Evolutionary conservation across 2,113 vertebrate genomes (phyloP).

Genomic region (Eretmochelys imbricata): DNA sequence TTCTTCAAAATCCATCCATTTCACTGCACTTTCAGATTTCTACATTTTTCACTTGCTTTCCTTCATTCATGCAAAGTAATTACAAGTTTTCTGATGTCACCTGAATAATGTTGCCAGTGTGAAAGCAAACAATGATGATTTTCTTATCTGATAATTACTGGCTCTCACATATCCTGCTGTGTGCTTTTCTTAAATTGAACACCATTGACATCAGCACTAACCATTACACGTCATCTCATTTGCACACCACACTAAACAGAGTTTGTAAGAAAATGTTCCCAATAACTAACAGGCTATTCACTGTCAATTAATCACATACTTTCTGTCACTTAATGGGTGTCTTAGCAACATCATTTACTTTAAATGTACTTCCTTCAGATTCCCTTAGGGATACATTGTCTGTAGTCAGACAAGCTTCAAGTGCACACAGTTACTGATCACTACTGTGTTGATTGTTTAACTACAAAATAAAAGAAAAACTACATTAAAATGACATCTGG

Average conservation of each 20-base stretch:
- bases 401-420: conserved; percentile 48
- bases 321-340: conserved; percentile 40
- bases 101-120: background rate
- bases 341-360: conserved; percentile 56
- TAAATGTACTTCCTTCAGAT: background rate
- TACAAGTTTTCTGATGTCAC: conserved; percentile 12
- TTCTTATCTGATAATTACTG: conserved; percentile 28
- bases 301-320: conserved; percentile 43
- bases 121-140: conserved; percentile 47
- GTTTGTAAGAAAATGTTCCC: conserved; percentile 50
- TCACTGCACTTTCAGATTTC: background rate
- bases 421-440: conserved; percentile 43
- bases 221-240: conserved; percentile 36
- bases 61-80: background rate
- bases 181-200: conserved; percentile 14
- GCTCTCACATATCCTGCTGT: conserved; percentile 9
- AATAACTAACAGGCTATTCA: conserved; percentile 33
- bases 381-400: conserved; percentile 10
- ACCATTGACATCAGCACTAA: conserved; percentile 47
- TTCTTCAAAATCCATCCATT: background rate
- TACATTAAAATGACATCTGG: background rate
- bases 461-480: background rate
- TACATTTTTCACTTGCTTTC: background rate
- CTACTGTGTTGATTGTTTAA: background rate
- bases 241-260: conserved; percentile 30